These are phyloP conservation scores for Leptinotarsa juncta DNA, from an alignment of 2,888 invertebrate species.

Conservation along the genomic window DNA sequence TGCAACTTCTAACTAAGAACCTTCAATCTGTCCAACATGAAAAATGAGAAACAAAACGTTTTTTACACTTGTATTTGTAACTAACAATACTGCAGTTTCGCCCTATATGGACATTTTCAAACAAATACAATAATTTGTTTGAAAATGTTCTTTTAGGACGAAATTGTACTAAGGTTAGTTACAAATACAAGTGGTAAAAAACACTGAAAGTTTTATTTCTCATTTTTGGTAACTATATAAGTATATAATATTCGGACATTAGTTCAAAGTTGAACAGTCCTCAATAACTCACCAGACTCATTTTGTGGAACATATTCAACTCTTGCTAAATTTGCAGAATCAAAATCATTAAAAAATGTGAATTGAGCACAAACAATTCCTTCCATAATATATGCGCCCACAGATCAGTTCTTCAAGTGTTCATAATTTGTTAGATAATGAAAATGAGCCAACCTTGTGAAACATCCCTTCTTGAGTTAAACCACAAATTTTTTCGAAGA, in stretches of 20 bases:
- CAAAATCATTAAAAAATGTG: constrained; percentile 87
- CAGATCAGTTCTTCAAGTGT: constrained; percentile 7
- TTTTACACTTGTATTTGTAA: no score
- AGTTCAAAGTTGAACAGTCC: neutral
- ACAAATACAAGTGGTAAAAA: no score
- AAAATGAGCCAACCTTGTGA: neutral
- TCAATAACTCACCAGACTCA: constrained; percentile 19
- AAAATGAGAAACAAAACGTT: no score
- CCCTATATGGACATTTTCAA: no score
- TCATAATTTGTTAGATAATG: constrained; percentile 11
- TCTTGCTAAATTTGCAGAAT: constrained; percentile 88
- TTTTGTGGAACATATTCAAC: constrained; percentile 78
- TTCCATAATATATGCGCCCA: constrained; percentile 57
- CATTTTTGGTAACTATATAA: neutral
- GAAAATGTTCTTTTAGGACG: no score
- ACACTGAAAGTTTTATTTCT: no score
- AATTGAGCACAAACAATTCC: constrained; percentile 78
- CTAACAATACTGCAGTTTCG: no score
- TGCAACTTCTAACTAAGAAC: no score
- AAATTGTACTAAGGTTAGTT: no score
- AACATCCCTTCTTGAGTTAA: neutral
- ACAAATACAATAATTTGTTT: no score
- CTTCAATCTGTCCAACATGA: no score
- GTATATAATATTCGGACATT: neutral
- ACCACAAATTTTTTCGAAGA: neutral